Conservation (phyloP, 2,113 vertebrate genomes). For the Cottus gobio region DNA sequence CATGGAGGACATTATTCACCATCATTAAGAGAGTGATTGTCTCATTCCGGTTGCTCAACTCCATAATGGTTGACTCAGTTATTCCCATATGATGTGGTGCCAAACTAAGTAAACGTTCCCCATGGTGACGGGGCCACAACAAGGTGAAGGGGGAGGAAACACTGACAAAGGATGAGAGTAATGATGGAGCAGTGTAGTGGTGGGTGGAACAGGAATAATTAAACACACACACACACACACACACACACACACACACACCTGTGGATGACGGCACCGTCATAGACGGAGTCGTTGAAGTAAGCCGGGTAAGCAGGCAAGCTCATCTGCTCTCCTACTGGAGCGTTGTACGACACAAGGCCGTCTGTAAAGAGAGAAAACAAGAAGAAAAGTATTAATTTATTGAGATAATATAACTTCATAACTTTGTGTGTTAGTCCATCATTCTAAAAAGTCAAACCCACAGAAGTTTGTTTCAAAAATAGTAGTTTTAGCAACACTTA, state of each 20-base stretch:
- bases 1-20: slow-evolving; percentile 80
- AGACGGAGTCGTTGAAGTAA: slow-evolving; percentile 95
- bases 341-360: slow-evolving; percentile 94
- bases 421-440: neutral
- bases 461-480: slow-evolving; percentile 19
- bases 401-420: neutral
- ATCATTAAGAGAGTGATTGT: slow-evolving; percentile 42
- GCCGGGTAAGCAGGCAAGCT: slow-evolving; percentile 81
- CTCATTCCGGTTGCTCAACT: slow-evolving; percentile 42
- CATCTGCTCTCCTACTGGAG: slow-evolving; percentile 90
- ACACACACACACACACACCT: slow-evolving; percentile 83
- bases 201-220: neutral
- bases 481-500: neutral
- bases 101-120: slow-evolving; percentile 59
- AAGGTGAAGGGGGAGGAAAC: slow-evolving; percentile 21
- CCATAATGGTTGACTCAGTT: slow-evolving; percentile 63
- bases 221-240: neutral
- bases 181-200: slow-evolving; percentile 18
- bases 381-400: neutral
- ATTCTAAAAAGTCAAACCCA: neutral
- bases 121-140: slow-evolving; percentile 72
- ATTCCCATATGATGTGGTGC: slow-evolving; percentile 60
- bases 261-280: slow-evolving; percentile 92
- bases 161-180: neutral
- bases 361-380: slow-evolving; percentile 80